These are phyloP conservation scores for Gymnocypris eckloni DNA, from an alignment of 2,797 vertebrate genomes.

Conservation along the genomic window DNA sequence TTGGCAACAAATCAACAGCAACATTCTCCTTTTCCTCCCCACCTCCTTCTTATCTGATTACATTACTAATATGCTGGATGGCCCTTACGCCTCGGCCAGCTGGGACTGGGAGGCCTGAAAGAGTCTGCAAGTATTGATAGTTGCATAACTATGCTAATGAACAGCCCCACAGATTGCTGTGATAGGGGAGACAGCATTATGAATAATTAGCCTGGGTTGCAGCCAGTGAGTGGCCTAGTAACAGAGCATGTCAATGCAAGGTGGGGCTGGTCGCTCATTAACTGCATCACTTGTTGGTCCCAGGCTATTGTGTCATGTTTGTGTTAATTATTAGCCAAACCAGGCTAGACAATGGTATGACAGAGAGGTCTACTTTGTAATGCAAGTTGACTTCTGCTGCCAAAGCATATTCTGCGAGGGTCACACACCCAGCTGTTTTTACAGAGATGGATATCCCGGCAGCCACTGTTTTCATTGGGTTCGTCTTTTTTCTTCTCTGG, in stretches of 20 bases:
- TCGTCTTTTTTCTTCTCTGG: slow-evolving; percentile 64
- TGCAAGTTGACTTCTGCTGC: slow-evolving; percentile 69
- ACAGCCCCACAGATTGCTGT: slow-evolving; percentile 66
- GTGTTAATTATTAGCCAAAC: slow-evolving; percentile 82
- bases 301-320: slow-evolving; percentile 75
- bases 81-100: slow-evolving; percentile 48
- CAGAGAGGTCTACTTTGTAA: slow-evolving; percentile 74
- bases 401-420: slow-evolving; percentile 71
- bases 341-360: slow-evolving; percentile 73
- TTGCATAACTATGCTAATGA: slow-evolving; percentile 76
- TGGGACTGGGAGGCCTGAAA: slow-evolving; percentile 49
- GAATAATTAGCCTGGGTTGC: slow-evolving; percentile 69
- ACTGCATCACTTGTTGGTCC: slow-evolving; percentile 61
- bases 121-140: slow-evolving; percentile 70
- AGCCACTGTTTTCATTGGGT: slow-evolving; percentile 68
- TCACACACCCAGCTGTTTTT: slow-evolving; percentile 74
- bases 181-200: slow-evolving; percentile 53
- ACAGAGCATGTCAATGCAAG: slow-evolving; percentile 74
- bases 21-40: slow-evolving; percentile 55
- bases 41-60: slow-evolving; percentile 74
- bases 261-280: slow-evolving; percentile 77
- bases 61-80: slow-evolving; percentile 69
- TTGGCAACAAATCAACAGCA: slow-evolving; percentile 55
- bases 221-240: slow-evolving; percentile 69
- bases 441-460: slow-evolving; percentile 76